Percentiles rank a stretch among this genome's conserved stretches.
Evolutionary conservation across 2,888 invertebrate genomes (phyloP).

Genomic region (Lasiommata megera): DNA sequence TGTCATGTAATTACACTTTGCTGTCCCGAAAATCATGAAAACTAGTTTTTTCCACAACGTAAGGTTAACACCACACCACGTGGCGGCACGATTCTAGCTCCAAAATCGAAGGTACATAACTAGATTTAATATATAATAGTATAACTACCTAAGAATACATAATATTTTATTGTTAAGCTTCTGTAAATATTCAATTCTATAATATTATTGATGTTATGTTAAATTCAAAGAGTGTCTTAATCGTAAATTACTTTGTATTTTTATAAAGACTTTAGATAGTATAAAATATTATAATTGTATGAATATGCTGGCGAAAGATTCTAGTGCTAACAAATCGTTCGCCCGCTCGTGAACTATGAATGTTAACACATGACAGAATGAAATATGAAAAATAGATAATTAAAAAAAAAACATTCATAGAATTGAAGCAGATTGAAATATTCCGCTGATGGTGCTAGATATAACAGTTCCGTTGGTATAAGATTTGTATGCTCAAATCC

Average conservation of each 20-base stretch:
- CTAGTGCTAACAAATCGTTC: not conserved
- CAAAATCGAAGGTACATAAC: no score
- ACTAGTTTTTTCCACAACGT: no score
- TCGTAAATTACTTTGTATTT: constrained; percentile 58
- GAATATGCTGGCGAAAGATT: not conserved
- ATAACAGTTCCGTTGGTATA: no score
- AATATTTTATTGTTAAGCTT: constrained; percentile 28
- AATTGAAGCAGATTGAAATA: constrained; percentile 17
- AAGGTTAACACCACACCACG: no score
- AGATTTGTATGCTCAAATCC: no score
- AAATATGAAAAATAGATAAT: no score
- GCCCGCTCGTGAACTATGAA: not conserved
- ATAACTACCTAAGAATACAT: no score
- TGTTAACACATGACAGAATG: not conserved
- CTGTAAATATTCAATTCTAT: constrained; percentile 37
- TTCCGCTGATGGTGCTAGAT: constrained; percentile 31
- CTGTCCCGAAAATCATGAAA: no score
- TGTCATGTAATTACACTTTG: no score
- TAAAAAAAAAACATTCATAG: not conserved
- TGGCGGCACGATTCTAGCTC: no score
- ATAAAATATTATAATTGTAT: not conserved
- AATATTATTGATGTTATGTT: constrained; percentile 29
- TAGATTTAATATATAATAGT: no score
- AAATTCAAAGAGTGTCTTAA: constrained; percentile 58
- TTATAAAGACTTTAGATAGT: constrained; percentile 54